A percentile compares a stretch with the other conserved stretches of the same genome.
phyloP scores from a whole-genome alignment of 2,113 vertebrate genomes.

The Fukomys damarensis region DNA sequence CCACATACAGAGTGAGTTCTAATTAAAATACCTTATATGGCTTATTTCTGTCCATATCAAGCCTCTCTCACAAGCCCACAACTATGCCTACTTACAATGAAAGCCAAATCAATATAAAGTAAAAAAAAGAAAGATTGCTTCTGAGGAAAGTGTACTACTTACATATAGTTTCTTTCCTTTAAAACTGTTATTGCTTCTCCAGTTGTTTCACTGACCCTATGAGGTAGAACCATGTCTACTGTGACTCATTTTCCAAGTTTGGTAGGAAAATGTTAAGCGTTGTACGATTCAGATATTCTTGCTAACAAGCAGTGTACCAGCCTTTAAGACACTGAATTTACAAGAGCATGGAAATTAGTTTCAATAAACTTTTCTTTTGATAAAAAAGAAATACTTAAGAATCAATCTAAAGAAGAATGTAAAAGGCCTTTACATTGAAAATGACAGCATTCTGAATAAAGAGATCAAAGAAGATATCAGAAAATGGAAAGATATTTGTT shows the following conservation, averaged over 20 bases:
- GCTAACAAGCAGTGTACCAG: slow-evolving; percentile 69
- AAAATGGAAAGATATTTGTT: too few relatives aligned
- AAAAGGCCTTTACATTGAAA: too few relatives aligned
- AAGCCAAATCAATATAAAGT: neutral
- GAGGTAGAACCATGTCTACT: slow-evolving; percentile 44
- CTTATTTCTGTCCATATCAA: neutral
- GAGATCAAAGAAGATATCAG: too few relatives aligned
- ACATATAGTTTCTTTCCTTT: slow-evolving; percentile 21
- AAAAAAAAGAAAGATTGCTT: neutral
- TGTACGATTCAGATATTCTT: slow-evolving; percentile 74
- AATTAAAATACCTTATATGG: slow-evolving; percentile 6
- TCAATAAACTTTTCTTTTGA: slow-evolving; percentile 91
- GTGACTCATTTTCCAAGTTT: slow-evolving; percentile 38
- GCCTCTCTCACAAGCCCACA: slow-evolving; percentile 21
- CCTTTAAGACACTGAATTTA: slow-evolving; percentile 75
- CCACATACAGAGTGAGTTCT: neutral
- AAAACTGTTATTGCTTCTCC: too few relatives aligned
- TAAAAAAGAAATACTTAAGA: too few relatives aligned
- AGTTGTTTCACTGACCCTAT: neutral
- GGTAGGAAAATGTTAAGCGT: slow-evolving; percentile 59
- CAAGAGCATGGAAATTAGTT: slow-evolving; percentile 90
- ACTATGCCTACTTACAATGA: slow-evolving; percentile 14
- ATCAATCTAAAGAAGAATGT: too few relatives aligned
- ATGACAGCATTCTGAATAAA: too few relatives aligned
- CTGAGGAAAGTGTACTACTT: neutral